Conservation (phyloP, 2,113 vertebrate genomes). For the Forbesichthys agassizii region DNA sequence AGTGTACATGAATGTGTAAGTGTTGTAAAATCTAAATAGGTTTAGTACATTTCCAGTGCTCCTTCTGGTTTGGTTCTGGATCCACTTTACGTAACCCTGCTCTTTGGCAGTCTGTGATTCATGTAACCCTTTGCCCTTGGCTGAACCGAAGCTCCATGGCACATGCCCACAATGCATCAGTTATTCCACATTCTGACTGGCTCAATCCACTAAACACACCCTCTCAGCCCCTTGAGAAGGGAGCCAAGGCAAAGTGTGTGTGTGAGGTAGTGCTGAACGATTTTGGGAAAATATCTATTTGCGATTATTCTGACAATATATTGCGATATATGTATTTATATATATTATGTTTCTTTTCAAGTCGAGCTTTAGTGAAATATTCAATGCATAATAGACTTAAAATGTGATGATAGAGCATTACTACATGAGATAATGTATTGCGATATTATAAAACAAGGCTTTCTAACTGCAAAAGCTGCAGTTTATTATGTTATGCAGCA, state of each 20-base stretch:
- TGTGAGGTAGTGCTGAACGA: not conserved
- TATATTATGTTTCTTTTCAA: too few species aligned
- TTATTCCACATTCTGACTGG: not conserved
- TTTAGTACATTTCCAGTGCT: not conserved
- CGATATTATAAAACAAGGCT: too few species aligned
- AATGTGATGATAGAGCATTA: too few species aligned
- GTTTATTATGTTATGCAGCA: too few species aligned
- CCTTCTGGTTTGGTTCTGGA: not conserved
- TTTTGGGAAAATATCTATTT: too few species aligned
- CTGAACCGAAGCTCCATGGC: not conserved
- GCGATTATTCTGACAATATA: too few species aligned
- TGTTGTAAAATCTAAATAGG: not conserved
- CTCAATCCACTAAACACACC: not conserved
- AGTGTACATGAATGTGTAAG: not conserved
- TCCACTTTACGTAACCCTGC: not conserved
- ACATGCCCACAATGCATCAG: not conserved
- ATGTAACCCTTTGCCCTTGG: not conserved
- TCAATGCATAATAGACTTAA: too few species aligned
- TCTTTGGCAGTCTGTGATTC: not conserved
- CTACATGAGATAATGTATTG: too few species aligned
- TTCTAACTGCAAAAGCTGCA: too few species aligned
- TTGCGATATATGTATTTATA: too few species aligned
- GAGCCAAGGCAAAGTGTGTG: not conserved
- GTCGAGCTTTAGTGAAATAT: too few species aligned
- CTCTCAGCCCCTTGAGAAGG: not conserved